Evolutionary conservation across 2,888 invertebrate species (phyloP).

Genomic region (Athalia rosae): DNA sequence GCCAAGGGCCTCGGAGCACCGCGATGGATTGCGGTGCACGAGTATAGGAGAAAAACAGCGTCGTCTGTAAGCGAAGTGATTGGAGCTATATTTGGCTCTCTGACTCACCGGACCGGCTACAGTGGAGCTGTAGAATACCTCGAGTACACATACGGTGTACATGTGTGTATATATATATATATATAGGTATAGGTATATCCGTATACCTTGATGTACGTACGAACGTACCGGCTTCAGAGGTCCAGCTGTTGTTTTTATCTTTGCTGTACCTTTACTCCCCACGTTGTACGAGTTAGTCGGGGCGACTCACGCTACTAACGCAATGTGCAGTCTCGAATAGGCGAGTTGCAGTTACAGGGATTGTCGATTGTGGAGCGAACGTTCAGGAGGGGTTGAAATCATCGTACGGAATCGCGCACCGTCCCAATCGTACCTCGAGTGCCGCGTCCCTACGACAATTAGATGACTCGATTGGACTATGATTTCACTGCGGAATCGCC

Average conservation of each 20-base stretch:
- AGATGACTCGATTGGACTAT: too few relatives aligned
- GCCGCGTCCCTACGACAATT: too few relatives aligned
- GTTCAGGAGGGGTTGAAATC: too few relatives aligned
- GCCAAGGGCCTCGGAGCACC: too few relatives aligned
- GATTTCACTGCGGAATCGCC: too few relatives aligned
- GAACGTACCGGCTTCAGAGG: conserved; percentile 30
- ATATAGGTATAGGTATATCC: too few relatives aligned
- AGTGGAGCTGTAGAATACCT: background rate
- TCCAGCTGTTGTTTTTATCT: conserved; percentile 34
- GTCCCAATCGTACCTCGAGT: too few relatives aligned
- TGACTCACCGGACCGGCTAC: conserved; percentile 55
- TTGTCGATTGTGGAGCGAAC: too few relatives aligned
- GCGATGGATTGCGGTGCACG: conserved; percentile 9
- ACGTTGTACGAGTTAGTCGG: background rate
- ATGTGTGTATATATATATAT: too few relatives aligned
- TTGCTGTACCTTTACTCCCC: conserved; percentile 26
- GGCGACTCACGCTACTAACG: conserved; percentile 1
- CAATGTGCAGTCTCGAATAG: too few relatives aligned
- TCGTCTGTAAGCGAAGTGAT: conserved; percentile 46
- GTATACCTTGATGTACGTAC: background rate
- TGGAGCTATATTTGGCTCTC: conserved; percentile 58
- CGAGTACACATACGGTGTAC: background rate
- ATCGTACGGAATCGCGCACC: too few relatives aligned
- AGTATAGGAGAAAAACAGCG: conserved; percentile 38
- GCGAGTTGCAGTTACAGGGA: too few relatives aligned